These are phyloP conservation scores for Dendrocopos noguchii DNA, from an alignment of 2,113 vertebrate species.

Conservation along the genomic window DNA sequence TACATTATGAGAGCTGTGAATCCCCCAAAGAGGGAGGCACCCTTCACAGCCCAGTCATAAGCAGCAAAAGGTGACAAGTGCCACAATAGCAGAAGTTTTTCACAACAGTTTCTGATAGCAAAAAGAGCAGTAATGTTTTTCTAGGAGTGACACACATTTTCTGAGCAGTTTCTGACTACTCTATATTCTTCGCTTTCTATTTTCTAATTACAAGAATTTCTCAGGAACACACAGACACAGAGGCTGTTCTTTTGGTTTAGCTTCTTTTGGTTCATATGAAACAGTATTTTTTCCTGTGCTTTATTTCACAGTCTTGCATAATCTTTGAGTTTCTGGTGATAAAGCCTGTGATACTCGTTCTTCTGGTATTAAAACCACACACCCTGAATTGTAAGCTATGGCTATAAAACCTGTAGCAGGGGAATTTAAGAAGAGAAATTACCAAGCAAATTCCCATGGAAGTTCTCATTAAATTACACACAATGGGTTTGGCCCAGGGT, in stretches of 20 bases:
- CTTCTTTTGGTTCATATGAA: neutral
- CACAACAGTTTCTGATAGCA: neutral
- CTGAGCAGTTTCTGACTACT: neutral
- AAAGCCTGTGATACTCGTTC: constrained; percentile 43
- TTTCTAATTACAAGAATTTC: neutral
- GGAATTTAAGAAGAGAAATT: neutral
- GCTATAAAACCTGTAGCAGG: neutral
- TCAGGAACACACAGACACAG: neutral
- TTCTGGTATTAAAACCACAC: neutral
- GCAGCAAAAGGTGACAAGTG: neutral
- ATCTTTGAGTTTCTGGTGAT: neutral
- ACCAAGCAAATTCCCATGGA: neutral
- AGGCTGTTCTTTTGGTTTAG: neutral
- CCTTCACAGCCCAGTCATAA: neutral
- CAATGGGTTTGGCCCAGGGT: neutral
- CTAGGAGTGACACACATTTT: neutral
- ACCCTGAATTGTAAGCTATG: neutral
- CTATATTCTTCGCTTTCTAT: neutral
- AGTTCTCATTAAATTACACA: neutral
- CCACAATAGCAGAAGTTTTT: neutral
- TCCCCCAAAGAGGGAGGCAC: neutral
- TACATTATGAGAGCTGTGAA: neutral
- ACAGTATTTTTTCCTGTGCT: neutral
- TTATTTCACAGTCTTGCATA: neutral
- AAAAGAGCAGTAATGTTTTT: neutral